Base-by-base conservation (phyloP, 92 coral and sea anemone species). In the Virgularia gustaviana region DNA sequence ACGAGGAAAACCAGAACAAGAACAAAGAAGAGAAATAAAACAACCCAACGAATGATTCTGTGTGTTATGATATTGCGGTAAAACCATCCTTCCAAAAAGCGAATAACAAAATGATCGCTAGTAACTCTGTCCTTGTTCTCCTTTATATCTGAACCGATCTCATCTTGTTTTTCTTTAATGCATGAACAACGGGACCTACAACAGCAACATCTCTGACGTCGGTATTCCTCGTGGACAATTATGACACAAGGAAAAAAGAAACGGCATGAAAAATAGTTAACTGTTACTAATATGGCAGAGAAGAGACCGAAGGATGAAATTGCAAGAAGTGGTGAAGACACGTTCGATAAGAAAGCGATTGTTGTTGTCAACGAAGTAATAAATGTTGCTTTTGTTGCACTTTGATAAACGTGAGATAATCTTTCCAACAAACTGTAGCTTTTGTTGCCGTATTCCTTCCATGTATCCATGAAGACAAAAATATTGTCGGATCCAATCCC, bases 401-500 rank as follows among this genome's bases (percentile, higher is more conserved):
- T 87, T 3, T 71, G 65, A 59, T 87, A 87, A 38, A 82, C 85
- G 23, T 33, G 60, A 5, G 92, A 87, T 49, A 87, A 66, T 45
- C 88, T 53, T 43, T 72, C 58, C 3, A 78, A 71, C 10, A 87
- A 79, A 32, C 72, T 36, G 31, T 76, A 53, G 11, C 44, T 61
- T 8, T 63, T 59, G 3, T 47, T 65, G 32, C 65, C 72, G 34
- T 86, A 67, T 6, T 68, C 77, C 41, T 88, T 71, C 92, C 92
- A 87, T 28, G 92, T 84, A 65, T 87, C 92, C 44, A 59, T 64
- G 59, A 87, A 87, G 9, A 87, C 92, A 27, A 87, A 87, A 0
- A 87, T 82, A 47, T 87, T 88, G 43, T 87, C 92, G 3, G 86
- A 87, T 9, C 92, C 92, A 22, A 87, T 87, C 0, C 92, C 92